Conservation (phyloP, 2,113 vertebrate species). For the Athene noctua region DNA sequence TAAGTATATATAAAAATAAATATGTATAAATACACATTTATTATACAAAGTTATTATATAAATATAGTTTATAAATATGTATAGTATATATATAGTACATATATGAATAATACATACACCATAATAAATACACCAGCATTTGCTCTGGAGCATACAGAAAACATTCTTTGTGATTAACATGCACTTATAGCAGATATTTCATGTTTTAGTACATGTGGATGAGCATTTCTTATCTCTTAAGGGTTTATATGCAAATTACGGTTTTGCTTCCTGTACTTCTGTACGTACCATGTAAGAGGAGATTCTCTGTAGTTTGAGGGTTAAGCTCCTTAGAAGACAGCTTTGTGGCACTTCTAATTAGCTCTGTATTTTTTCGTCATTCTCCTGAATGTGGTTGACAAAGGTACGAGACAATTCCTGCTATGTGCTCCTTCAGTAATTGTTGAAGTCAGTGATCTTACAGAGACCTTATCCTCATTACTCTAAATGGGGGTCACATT, state of each 20-base stretch:
- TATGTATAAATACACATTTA: neutral
- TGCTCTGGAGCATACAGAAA: neutral
- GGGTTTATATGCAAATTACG: neutral
- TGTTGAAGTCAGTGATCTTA: neutral
- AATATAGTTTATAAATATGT: neutral
- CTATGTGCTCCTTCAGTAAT: neutral
- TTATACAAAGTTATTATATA: neutral
- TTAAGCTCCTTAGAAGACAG: neutral
- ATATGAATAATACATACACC: neutral
- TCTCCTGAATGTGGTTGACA: neutral
- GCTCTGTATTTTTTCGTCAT: neutral
- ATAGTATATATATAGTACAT: no score
- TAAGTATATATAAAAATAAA: neutral
- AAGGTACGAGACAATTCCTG: neutral
- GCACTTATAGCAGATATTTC: neutral
- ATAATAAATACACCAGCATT: neutral
- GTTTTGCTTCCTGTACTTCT: neutral
- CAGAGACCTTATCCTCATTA: neutral
- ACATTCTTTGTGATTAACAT: neutral
- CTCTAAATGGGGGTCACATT: neutral
- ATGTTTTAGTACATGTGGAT: rapidly evolving
- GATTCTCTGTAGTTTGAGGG: neutral
- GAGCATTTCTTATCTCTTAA: neutral
- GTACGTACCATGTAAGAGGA: neutral
- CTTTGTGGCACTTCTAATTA: neutral